Evolutionary conservation across 2,888 invertebrate species (phyloP).

Genomic region (Laspeyria flexula): DNA sequence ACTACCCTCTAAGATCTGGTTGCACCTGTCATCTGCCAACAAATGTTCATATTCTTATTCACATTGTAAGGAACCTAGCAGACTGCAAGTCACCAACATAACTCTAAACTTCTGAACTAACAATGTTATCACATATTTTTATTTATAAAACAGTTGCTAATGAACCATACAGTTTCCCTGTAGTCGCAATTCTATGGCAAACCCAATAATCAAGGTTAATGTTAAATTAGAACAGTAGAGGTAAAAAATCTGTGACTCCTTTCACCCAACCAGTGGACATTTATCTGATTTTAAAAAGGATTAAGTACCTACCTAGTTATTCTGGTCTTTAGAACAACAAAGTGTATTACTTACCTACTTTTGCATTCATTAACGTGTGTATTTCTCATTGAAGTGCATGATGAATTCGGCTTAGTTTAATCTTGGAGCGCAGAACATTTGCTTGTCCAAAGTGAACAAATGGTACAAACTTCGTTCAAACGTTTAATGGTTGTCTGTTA

Average conservation of each 20-base stretch:
- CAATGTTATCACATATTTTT: slow-evolving; percentile 15
- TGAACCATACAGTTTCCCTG: slow-evolving; percentile 2
- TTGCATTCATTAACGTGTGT: slow-evolving; percentile 64
- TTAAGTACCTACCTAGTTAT: too few relatives aligned
- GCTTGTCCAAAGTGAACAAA: slow-evolving; percentile 42
- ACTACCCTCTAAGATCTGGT: too few relatives aligned
- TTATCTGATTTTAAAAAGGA: slow-evolving; percentile 21
- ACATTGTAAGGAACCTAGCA: too few relatives aligned
- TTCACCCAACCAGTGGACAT: slow-evolving; percentile 55
- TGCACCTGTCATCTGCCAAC: too few relatives aligned
- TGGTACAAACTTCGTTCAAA: slow-evolving; percentile 21
- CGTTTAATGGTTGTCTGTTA: slow-evolving; percentile 23
- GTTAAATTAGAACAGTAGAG: slow-evolving; percentile 58
- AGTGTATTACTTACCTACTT: slow-evolving; percentile 53
- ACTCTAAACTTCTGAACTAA: too few relatives aligned
- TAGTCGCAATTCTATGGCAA: slow-evolving; percentile 34
- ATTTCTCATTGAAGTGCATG: slow-evolving; percentile 60
- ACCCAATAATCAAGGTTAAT: slow-evolving; percentile 62
- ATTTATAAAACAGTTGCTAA: slow-evolving; percentile 21
- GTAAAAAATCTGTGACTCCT: slow-evolving; percentile 53
- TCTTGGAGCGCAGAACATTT: slow-evolving; percentile 51
- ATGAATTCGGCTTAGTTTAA: slow-evolving; percentile 67
- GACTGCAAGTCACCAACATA: too few relatives aligned
- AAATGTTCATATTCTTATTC: too few relatives aligned
- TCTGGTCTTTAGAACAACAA: slow-evolving; percentile 44